A percentile compares a stretch with the other conserved stretches of the same genome.
Conservation (phyloP, 1,140 invertebrate genomes). For the Goniozus legneri region DNA sequence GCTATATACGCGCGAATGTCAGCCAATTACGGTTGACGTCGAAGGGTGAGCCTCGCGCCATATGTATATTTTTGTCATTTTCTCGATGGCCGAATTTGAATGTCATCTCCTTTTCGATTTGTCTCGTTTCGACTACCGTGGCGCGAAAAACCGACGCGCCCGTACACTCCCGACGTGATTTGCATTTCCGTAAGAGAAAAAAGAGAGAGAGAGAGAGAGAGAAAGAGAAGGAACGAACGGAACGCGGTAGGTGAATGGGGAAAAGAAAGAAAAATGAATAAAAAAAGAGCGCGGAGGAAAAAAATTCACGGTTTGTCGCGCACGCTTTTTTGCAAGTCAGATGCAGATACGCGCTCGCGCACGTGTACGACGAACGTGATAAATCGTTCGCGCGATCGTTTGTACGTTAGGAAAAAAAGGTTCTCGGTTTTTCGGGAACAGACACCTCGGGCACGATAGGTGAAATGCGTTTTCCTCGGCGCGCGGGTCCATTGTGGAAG, state of each 20-base stretch:
- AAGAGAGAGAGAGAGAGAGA: slow-evolving; percentile 2
- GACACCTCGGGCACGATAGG: too few relatives aligned
- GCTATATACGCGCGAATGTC: slow-evolving; percentile 47
- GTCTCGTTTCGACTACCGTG: slow-evolving; percentile 43
- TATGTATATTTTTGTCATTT: slow-evolving; percentile 47
- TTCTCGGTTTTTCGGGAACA: too few relatives aligned
- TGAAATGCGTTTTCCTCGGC: too few relatives aligned
- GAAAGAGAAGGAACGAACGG: too few relatives aligned
- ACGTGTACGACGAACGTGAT: slow-evolving; percentile 15
- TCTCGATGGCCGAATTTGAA: slow-evolving; percentile 39
- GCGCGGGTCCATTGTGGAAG: too few relatives aligned
- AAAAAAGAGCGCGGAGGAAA: too few relatives aligned
- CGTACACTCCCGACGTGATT: slow-evolving; percentile 30
- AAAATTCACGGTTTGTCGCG: neutral
- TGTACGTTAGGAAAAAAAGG: slow-evolving; percentile 29
- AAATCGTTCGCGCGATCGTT: slow-evolving; percentile 24
- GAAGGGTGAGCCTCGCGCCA: slow-evolving; percentile 22
- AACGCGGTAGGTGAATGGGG: too few relatives aligned
- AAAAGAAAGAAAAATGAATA: too few relatives aligned
- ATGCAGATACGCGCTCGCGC: slow-evolving; percentile 20
- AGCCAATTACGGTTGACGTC: slow-evolving; percentile 43
- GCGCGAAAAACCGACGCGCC: slow-evolving; percentile 16
- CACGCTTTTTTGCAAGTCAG: slow-evolving; percentile 28
- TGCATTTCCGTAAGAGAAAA: slow-evolving; percentile 40
- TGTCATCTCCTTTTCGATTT: slow-evolving; percentile 36